Conservation (phyloP, 2,888 invertebrate genomes). For the Oeneis ivallda region DNA sequence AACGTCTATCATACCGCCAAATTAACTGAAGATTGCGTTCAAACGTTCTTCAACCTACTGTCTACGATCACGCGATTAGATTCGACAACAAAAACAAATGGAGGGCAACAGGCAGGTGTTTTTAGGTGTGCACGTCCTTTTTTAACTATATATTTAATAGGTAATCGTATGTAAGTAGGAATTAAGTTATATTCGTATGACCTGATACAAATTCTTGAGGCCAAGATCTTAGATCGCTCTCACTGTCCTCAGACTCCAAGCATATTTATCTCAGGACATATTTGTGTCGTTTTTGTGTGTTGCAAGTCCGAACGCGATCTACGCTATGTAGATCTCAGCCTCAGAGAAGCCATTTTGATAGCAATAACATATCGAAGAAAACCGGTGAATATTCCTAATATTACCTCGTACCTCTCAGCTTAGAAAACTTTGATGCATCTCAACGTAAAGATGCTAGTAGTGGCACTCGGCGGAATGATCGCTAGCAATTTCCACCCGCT, state of each 20-base stretch:
- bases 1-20: constrained; percentile 9
- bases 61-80: constrained; percentile 19
- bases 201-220: no score
- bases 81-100: constrained; percentile 1
- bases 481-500: constrained; percentile 58
- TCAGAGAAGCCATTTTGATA: no score
- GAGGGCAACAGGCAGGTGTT: constrained; percentile 16
- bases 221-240: no score
- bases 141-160: no score
- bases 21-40: constrained; percentile 12
- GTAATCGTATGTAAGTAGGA: no score
- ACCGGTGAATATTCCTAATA: neutral
- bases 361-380: neutral
- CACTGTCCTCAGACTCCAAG: no score
- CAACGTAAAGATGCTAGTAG: neutral
- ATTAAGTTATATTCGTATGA: no score
- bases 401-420: neutral
- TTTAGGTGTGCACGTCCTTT: neutral
- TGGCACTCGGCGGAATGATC: constrained; percentile 48
- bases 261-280: no score
- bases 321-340: no score
- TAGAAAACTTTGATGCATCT: constrained; percentile 4
- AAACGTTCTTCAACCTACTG: constrained; percentile 6
- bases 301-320: no score
- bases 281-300: no score